Evolutionary conservation across 2,888 invertebrate species (phyloP), one percentile per base, ranked within the genome.

Genomic region (Boloria euphrosyne): DNA sequence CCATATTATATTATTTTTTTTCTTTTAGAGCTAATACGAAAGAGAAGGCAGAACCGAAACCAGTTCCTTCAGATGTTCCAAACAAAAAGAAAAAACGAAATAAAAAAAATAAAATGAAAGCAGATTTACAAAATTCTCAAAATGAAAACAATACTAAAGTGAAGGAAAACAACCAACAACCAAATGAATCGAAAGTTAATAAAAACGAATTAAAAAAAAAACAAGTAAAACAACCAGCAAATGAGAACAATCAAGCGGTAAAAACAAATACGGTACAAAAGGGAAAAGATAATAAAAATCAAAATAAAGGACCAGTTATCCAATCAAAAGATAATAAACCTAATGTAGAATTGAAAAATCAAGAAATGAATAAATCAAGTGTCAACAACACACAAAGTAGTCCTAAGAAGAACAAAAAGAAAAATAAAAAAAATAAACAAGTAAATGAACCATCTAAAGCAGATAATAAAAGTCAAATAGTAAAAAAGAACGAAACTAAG

Each of bases 11-110:
- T 22, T 22, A 22, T 44, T 22, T 43, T 58, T 63, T 69, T 65
- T 62, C 47, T 68, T 64, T 50, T 57, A 83, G 82, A 61, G 81
- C 77, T 53, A 78, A 80, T 64, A 78, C 52, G 17, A 62, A 64
- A 51, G 68, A 66, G 61, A 52, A 52, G 0, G 17, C 38, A 52
- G 22, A 47, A 27, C 14, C 7, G 14, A 64, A 14, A 50, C 1
- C 52, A 46, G 18, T 14, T 10, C 14, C 17, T 58, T 52, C 17
- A 54, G 61, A 61, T 58, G 22, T 31, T 18, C 55, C 65, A 44
- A 79, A 81, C 63, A 78, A 76, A 58, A 81, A 79, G 47, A 78
- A 77, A 64, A 80, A 80, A 55, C 76, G 72, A 18, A 77, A 76
- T 6, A 75, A 74, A 54, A 71, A 73, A 55, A 71, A 71, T 17